phyloP scores from a whole-genome alignment of 1,140 invertebrate species.

The Nephila pilipes region DNA sequence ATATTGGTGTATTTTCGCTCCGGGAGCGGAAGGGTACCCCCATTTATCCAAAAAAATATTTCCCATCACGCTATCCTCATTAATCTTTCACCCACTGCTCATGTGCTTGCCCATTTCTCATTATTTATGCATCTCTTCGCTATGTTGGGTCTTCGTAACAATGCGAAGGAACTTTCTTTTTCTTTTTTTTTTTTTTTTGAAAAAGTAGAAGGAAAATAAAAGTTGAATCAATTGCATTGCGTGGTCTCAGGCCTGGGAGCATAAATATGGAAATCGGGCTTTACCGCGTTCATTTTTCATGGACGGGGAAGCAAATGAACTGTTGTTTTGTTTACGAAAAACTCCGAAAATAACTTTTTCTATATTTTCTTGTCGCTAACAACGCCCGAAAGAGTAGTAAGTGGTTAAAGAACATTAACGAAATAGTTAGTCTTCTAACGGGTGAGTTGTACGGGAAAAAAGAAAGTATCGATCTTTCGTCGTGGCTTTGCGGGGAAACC shows the following conservation, averaged over 20 bases:
- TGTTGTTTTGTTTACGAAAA: not conserved
- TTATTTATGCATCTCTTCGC: not conserved
- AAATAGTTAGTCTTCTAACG: no score
- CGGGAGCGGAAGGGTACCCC: no score
- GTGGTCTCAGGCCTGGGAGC: not conserved
- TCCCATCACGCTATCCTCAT: not conserved
- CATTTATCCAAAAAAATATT: not conserved
- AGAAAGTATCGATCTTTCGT: no score
- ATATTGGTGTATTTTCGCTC: not conserved
- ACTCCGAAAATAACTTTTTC: not conserved
- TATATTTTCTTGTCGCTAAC: not conserved
- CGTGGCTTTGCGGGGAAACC: no score
- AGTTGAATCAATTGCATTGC: not conserved
- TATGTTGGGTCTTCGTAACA: not conserved
- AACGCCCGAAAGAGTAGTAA: not conserved
- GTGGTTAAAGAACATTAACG: not conserved
- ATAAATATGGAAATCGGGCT: conserved; percentile 11
- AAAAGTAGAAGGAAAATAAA: no score
- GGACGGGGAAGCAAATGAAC: not conserved
- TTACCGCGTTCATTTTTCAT: conserved; percentile 1
- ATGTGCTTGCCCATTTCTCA: not conserved
- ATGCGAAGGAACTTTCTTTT: no score
- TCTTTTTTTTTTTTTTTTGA: no score
- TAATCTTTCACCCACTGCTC: not conserved
- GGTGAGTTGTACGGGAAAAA: no score